Percentiles rank a stretch among this genome's conserved stretches.
Conservation (phyloP, 2,888 invertebrate genomes). For the Morinoia aosen region DNA sequence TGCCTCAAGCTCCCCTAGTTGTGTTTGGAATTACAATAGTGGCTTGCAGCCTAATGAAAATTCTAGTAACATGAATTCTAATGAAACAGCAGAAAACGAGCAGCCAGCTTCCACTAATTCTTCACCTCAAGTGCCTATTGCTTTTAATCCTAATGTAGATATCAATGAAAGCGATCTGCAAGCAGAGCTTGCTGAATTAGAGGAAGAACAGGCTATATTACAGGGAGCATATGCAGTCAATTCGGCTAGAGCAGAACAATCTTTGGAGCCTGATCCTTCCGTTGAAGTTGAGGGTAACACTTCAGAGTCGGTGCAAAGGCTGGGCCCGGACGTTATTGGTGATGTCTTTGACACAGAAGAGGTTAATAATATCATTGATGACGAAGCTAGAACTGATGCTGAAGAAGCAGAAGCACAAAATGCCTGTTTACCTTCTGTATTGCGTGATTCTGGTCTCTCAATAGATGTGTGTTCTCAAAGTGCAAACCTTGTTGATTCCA, state of each 20-base stretch:
- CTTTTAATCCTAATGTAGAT: slow-evolving; percentile 60
- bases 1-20: background rate
- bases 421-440: background rate
- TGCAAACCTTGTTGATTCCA: background rate
- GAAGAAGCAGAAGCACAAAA: background rate
- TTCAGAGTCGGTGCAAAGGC: slow-evolving; percentile 22
- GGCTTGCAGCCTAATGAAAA: background rate
- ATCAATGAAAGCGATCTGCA: slow-evolving; percentile 64
- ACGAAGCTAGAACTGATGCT: background rate
- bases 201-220: slow-evolving; percentile 64
- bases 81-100: background rate
- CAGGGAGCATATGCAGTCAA: slow-evolving; percentile 64
- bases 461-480: background rate
- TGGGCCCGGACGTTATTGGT: slow-evolving; percentile 62
- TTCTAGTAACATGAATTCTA: background rate
- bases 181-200: slow-evolving; percentile 64
- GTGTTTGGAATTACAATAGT: background rate
- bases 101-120: background rate
- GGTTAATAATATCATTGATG: background rate
- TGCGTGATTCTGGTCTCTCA: background rate
- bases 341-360: slow-evolving; percentile 54
- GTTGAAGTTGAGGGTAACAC: background rate
- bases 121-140: slow-evolving; percentile 12
- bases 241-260: background rate
- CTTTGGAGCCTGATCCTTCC: background rate